Conservation (phyloP, 2,888 invertebrate species). For the Drosophila mulleri region DNA sequence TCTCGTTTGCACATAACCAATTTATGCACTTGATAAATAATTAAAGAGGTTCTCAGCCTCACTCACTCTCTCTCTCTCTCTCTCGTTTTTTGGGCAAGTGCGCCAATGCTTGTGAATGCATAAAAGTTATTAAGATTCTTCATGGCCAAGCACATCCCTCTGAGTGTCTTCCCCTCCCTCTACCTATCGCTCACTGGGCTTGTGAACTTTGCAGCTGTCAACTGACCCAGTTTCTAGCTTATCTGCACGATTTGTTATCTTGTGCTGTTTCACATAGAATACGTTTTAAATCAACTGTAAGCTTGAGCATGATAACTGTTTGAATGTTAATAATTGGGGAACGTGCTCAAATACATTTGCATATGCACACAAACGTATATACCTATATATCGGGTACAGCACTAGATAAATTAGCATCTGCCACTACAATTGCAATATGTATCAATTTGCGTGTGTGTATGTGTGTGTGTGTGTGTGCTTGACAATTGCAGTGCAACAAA, state of each 20-base stretch:
- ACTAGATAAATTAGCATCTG: no score
- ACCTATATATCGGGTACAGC: background rate
- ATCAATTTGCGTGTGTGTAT: no score
- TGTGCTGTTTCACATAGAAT: conserved; percentile 13
- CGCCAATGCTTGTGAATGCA: conserved; percentile 45
- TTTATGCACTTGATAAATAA: conserved; percentile 58
- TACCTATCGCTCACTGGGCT: background rate
- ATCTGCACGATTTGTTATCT: conserved; percentile 4
- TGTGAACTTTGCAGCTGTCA: conserved; percentile 28
- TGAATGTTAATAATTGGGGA: conserved; percentile 31
- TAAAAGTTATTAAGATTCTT: conserved; percentile 54
- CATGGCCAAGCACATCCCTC: conserved; percentile 14
- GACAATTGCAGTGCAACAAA: conserved; percentile 5
- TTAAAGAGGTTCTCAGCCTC: conserved; percentile 39
- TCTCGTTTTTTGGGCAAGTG: background rate
- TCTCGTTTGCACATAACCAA: conserved; percentile 36
- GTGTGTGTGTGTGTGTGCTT: background rate
- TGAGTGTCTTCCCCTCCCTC: background rate
- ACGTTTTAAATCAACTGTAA: conserved; percentile 13
- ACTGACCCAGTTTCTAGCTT: conserved; percentile 43
- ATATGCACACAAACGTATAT: background rate
- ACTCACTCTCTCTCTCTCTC: no score
- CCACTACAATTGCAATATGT: no score
- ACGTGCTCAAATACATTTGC: conserved; percentile 20
- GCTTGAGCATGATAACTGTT: conserved; percentile 30